Evolutionary conservation across 2,888 invertebrate species (phyloP), one percentile per base, ranked within the genome.

Genomic region (Caenorhabditis panamensis): DNA sequence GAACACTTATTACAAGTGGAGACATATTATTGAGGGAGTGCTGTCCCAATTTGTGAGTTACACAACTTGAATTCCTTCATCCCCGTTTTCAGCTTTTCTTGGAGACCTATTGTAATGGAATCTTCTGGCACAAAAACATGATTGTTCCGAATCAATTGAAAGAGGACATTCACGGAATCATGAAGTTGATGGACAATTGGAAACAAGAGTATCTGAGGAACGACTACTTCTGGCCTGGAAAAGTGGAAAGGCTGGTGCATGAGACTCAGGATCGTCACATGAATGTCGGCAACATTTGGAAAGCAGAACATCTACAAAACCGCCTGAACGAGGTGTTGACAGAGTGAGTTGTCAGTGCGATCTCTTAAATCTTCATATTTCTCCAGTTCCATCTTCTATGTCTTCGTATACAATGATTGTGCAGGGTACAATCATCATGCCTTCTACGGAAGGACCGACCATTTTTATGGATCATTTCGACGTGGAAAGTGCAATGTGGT

Each of bases 121-220:
- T 69, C 31, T 69, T 69, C 51, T 69, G 69, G 69, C n/a, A 61
- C 24, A 51, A 49, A 24, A 61, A 69, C 61, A 69, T 69, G 69
- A 58, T 58, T 36, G 69, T 59, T 16, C 69, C 69, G 18, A 61
- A 59, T 5, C 51, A 51, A 9, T 16, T 69, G 37, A 69, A 59
- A 51, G 5, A 20, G 1, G 47, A n/a, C 3, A 47, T 47, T 20
- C 5, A 11, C n/a, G 9, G 20, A 20, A 47, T 47, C 5, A 18
- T 18, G 18, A 47, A 20, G 20, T 1, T 22, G 20, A 69, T 69
- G 59, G 69, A 69, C 31, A n/a, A 36, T 9, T 69, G 59, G 69
- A 69, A 36, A 18, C 36, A 69, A 2, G 59, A 69, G 0, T 69
- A 69, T 9, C 47, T n/a, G 18, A 47, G 9, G 20, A 47, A 63